Base-by-base conservation (phyloP, 1,140 invertebrate genomes). In the Augochlora pura region DNA sequence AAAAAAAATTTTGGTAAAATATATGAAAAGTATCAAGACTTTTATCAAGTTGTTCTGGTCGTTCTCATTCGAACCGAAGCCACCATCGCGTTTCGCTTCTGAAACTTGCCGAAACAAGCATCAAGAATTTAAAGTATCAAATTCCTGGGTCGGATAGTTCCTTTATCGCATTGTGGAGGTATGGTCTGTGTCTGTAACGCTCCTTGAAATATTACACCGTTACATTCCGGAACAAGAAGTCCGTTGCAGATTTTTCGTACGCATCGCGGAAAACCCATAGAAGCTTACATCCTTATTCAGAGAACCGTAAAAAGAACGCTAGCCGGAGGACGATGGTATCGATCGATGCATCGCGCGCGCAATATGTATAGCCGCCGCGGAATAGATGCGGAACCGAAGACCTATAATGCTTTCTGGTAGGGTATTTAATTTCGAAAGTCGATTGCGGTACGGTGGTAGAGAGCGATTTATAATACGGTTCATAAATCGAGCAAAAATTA, bases 221-320 rank as follows among this genome's bases (percentile, higher is more conserved):
- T 52, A 70, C 54, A 67, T 59, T 25, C 75, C 69, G 75, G 57
- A 70, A 38, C 66, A 52, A 62, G 66, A 42, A 69, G 42, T 54
- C 23, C 65, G 54, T 25, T 62, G n/a, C 16, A 25, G 54, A 70
- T 77, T 67, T 68, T 27, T 32, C n/a, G 32, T 66, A 39, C 72
- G 65, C 65, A 42, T 38, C 25, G 25, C 57, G 42, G 73, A 38
- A 46, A 69, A 46, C 42, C 75, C 66, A 52, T 77, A 52, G 66
- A 70, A 70, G 66, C 66, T 77, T 49, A 70, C 39, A 52, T 77
- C 75, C 65, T 83, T 78, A 77, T 63, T 78, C 75, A 46, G 42
- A 57, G 42, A 32, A 79, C 9, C 39, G 57, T 64, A 72, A 62
- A 72, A 73, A 57, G 57, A 52, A 32, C 25, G 38, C 49, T n/a